Evolutionary conservation across 2,888 invertebrate species (phyloP).

Genomic region (Drosophila melanosoma): DNA sequence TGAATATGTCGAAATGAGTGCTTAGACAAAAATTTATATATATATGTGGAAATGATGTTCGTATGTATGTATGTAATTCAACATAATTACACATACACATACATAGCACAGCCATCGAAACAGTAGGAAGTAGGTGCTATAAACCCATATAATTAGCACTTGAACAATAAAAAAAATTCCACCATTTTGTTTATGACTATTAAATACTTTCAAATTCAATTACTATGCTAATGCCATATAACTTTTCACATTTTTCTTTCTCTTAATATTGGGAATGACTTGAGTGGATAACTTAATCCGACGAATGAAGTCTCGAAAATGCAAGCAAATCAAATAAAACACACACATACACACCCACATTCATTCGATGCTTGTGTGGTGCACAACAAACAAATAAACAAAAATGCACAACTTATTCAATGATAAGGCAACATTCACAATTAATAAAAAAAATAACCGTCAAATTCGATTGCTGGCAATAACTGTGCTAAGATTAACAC

Average conservation of each 20-base stretch:
- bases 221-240: background rate
- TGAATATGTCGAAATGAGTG: background rate
- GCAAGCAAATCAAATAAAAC: conserved; percentile 20
- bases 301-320: background rate
- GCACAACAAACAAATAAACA: conserved; percentile 44
- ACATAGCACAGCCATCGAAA: background rate
- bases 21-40: background rate
- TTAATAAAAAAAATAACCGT: background rate
- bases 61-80: background rate
- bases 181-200: background rate
- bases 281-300: background rate
- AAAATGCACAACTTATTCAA: conserved; percentile 23
- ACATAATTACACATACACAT: background rate
- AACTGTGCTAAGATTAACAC: conserved; percentile 14
- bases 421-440: conserved; percentile 28
- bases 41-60: background rate
- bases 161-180: background rate
- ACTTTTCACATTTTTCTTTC: background rate
- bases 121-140: background rate
- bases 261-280: background rate
- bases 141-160: background rate
- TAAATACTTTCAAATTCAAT: background rate
- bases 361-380: conserved; percentile 1
- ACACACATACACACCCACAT: background rate
- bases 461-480: background rate